Conservation (phyloP, 1,140 invertebrate genomes). For the Babylonia areolata region DNA sequence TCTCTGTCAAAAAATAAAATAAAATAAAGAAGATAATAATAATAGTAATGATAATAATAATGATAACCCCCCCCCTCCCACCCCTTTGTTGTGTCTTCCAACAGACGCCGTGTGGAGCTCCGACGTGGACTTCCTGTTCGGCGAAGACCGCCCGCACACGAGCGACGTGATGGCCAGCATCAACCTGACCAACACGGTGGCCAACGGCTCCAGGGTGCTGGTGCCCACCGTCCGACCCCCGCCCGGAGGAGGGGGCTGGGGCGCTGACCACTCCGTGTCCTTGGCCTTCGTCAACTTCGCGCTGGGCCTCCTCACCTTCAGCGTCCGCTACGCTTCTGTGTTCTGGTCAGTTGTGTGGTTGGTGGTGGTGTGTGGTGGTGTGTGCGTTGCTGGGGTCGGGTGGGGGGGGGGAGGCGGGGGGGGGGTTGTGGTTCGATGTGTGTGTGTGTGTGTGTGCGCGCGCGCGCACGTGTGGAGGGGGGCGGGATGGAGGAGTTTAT, state of each 20-base stretch:
- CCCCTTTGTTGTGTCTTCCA: too few species aligned
- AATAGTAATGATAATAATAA: too few species aligned
- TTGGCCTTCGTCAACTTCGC: conserved; percentile 65
- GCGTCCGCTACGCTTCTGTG: conserved; percentile 63
- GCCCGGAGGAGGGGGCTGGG: conserved; percentile 37
- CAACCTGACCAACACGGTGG: conserved; percentile 51
- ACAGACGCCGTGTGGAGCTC: conserved; percentile 63
- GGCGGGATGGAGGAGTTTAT: too few species aligned
- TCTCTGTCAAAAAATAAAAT: too few species aligned
- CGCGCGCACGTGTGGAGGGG: too few species aligned
- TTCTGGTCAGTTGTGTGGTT: conserved; percentile 63
- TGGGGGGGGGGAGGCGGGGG: too few species aligned
- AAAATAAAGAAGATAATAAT: too few species aligned
- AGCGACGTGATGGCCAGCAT: conserved; percentile 56
- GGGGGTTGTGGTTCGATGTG: too few species aligned
- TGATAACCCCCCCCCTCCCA: too few species aligned
- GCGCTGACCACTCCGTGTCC: conserved; percentile 40
- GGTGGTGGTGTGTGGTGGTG: too few species aligned
- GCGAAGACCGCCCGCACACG: conserved; percentile 43
- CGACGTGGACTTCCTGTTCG: conserved; percentile 64
- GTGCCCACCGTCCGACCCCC: conserved; percentile 45
- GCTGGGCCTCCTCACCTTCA: conserved; percentile 59
- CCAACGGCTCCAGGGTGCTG: conserved; percentile 49
- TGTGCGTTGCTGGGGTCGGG: too few species aligned
- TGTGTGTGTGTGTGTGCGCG: too few species aligned